Evolutionary conservation across 37 sponge, comb jelly and placozoan genomes (phyloP).

Genomic region (Axinella damicornis): DNA sequence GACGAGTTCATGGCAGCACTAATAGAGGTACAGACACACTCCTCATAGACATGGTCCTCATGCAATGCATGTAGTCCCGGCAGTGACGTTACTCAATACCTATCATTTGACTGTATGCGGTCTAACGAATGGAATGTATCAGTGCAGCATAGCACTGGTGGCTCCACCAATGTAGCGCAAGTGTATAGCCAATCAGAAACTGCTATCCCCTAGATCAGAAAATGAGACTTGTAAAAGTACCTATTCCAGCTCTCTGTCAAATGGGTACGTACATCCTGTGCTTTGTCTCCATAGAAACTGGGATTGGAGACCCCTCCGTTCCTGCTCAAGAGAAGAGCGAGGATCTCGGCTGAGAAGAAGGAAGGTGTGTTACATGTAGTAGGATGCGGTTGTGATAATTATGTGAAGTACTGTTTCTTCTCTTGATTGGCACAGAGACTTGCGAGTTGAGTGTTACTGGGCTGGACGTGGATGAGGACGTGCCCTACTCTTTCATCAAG

Average conservation of each 20-base stretch:
- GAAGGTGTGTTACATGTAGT: constrained; percentile 5
- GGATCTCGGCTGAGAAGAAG: constrained; percentile 5
- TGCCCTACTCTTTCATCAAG: constrained; percentile 84
- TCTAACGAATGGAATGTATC: too few species aligned
- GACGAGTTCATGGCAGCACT: constrained; percentile 82
- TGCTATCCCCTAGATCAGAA: too few species aligned
- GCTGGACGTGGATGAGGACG: constrained; percentile 68
- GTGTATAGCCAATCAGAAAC: too few species aligned
- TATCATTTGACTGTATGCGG: too few species aligned
- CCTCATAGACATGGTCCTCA: too few species aligned
- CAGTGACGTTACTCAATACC: too few species aligned
- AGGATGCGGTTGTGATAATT: not conserved
- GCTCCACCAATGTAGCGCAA: too few species aligned
- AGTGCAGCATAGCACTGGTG: too few species aligned
- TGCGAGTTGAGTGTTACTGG: constrained; percentile 62
- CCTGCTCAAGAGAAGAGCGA: constrained; percentile 65
- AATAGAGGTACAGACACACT: constrained; percentile 13
- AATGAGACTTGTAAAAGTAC: too few species aligned
- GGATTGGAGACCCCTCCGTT: constrained; percentile 68
- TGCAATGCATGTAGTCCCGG: too few species aligned
- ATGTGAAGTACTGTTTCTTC: not conserved
- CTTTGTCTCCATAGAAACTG: constrained; percentile 59
- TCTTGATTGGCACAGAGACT: not conserved
- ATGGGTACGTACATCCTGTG: too few species aligned
- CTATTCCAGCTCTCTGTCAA: too few species aligned